Conservation (phyloP, 2,113 vertebrate genomes). For the Gymnorhina tibicen region DNA sequence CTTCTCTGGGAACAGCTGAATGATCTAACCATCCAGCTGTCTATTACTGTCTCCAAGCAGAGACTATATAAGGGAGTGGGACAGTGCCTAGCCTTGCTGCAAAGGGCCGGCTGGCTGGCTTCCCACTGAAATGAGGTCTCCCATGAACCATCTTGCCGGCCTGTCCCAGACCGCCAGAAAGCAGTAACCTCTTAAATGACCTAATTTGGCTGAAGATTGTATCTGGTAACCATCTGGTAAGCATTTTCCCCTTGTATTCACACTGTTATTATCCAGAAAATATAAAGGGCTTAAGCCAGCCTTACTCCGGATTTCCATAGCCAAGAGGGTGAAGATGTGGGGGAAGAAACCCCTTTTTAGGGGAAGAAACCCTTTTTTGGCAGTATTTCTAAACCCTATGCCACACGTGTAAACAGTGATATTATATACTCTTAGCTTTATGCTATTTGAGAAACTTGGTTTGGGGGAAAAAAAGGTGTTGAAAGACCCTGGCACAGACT, state of each 20-base stretch:
- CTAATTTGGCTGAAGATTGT: background rate
- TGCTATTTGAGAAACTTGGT: background rate
- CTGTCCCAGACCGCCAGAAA: background rate
- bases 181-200: background rate
- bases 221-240: background rate
- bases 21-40: background rate
- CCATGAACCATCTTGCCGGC: background rate
- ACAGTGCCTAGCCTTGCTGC: background rate
- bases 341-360: background rate
- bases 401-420: background rate
- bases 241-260: background rate
- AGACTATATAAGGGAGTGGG: background rate
- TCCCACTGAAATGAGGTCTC: background rate
- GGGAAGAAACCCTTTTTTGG: background rate
- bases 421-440: background rate
- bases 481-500: background rate
- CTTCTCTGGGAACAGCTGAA: background rate
- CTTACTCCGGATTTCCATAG: background rate
- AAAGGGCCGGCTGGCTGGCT: background rate
- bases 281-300: background rate
- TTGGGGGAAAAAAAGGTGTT: background rate
- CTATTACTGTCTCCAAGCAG: background rate
- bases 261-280: background rate
- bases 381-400: background rate
- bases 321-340: background rate